A percentile compares a stretch with the other conserved stretches of the same genome.
Conservation (phyloP, 2,797 vertebrate species). For the Takifugu rubripes region DNA sequence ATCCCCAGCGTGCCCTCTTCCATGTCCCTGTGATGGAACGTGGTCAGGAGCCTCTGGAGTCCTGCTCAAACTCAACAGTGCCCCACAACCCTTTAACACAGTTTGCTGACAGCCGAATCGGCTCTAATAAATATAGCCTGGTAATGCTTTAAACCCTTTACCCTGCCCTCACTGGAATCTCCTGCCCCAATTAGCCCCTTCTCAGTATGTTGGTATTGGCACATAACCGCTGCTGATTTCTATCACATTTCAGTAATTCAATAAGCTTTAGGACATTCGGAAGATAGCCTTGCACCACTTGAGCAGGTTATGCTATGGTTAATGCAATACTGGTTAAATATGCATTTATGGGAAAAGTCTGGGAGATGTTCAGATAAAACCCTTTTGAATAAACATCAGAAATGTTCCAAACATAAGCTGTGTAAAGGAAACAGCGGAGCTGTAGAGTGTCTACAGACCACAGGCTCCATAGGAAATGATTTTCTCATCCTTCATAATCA, state of each 20-base stretch:
- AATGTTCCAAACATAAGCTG: conserved; percentile 22
- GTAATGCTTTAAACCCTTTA: conserved; percentile 66
- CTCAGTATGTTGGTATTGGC: conserved; percentile 76
- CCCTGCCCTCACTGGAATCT: conserved; percentile 59
- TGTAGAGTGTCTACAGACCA: conserved; percentile 24
- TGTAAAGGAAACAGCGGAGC: conserved; percentile 28
- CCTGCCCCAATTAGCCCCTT: conserved; percentile 62
- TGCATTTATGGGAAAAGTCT: conserved; percentile 60
- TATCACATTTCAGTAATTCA: conserved; percentile 80
- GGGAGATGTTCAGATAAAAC: conserved; percentile 53
- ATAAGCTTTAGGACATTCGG: conserved; percentile 74
- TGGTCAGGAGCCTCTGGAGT: too few species aligned
- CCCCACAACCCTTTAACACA: too few species aligned
- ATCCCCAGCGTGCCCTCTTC: conserved; percentile 24
- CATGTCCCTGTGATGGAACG: not conserved
- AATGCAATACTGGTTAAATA: conserved; percentile 56
- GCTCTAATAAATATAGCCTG: conserved; percentile 62
- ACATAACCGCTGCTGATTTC: conserved; percentile 72
- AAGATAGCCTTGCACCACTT: conserved; percentile 54
- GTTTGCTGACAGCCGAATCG: conserved; percentile 21
- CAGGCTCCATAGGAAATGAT: conserved; percentile 14
- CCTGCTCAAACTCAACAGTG: too few species aligned
- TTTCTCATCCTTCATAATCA: conserved; percentile 25
- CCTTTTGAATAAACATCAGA: conserved; percentile 37
- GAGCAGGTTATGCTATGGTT: conserved; percentile 57